These are phyloP conservation scores for Chascanopsetta lugubris DNA, from an alignment of 2,113 vertebrate genomes.

Conservation along the genomic window DNA sequence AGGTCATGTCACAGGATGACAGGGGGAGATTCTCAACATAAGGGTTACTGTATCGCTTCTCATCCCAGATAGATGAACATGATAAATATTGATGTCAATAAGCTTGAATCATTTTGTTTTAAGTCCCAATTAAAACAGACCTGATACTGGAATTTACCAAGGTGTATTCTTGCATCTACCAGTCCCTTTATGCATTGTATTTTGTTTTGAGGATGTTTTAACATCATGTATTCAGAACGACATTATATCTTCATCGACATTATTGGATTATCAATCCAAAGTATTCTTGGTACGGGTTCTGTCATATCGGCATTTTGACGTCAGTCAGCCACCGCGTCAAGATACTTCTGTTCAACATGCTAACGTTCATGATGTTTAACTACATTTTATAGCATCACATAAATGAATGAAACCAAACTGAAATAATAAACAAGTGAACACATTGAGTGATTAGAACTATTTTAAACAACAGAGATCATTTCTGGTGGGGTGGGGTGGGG, in stretches of 20 bases:
- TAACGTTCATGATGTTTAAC: no score
- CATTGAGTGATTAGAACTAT: not conserved
- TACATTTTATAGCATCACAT: not conserved
- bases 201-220: constrained; percentile 17
- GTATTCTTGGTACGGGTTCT: not conserved
- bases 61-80: constrained; percentile 46
- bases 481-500: no score
- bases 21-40: constrained; percentile 19
- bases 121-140: constrained; percentile 62
- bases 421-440: not conserved
- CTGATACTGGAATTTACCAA: constrained; percentile 44
- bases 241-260: not conserved
- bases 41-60: constrained; percentile 36
- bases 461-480: not conserved
- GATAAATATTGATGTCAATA: constrained; percentile 71
- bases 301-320: not conserved
- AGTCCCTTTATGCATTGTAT: constrained; percentile 2
- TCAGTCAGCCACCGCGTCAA: no score
- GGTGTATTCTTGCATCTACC: constrained; percentile 55
- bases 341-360: no score
- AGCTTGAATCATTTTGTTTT: constrained; percentile 62
- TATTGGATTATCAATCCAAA: not conserved
- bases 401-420: no score
- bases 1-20: constrained; percentile 32
- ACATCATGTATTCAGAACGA: not conserved